Percentiles rank a stretch among this genome's conserved stretches.
These are phyloP conservation scores for Myotis planiceps DNA, from an alignment of 2,797 vertebrate species.

Conservation along the genomic window DNA sequence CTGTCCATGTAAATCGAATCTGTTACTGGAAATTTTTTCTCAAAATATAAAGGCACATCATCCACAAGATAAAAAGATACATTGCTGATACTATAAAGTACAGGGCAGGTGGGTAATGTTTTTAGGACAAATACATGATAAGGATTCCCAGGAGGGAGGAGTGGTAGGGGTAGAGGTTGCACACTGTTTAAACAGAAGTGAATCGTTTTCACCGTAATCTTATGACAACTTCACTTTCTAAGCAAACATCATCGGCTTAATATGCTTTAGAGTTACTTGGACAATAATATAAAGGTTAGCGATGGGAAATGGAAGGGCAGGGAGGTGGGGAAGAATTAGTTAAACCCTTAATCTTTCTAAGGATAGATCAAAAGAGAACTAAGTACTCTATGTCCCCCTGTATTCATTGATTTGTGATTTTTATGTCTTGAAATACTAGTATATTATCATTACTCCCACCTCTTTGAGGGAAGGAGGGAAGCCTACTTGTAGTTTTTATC, in stretches of 20 bases:
- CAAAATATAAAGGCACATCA: conserved; percentile 95
- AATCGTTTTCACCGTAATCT: conserved; percentile 83
- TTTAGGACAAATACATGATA: conserved; percentile 81
- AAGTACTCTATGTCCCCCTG: not conserved
- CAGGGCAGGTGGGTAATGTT: conserved; percentile 86
- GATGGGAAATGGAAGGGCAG: not conserved
- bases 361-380: not conserved
- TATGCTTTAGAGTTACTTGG: conserved; percentile 70
- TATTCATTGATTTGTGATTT: not conserved
- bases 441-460: not conserved
- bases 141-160: conserved; percentile 75
- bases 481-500: not conserved
- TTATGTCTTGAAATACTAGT: not conserved
- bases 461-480: not conserved
- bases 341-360: not conserved
- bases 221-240: conserved; percentile 84
- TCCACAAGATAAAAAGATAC: conserved; percentile 89
- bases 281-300: conserved; percentile 63
- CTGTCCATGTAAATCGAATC: conserved; percentile 94
- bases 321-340: not conserved
- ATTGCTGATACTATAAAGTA: conserved; percentile 83
- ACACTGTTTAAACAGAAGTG: conserved; percentile 87
- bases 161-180: conserved; percentile 55
- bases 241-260: conserved; percentile 79
- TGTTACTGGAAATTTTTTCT: conserved; percentile 94